Evolutionary conservation across 2,888 invertebrate species (phyloP), one percentile per base, ranked within the genome.

Genomic region (Drosophila antonietae): DNA sequence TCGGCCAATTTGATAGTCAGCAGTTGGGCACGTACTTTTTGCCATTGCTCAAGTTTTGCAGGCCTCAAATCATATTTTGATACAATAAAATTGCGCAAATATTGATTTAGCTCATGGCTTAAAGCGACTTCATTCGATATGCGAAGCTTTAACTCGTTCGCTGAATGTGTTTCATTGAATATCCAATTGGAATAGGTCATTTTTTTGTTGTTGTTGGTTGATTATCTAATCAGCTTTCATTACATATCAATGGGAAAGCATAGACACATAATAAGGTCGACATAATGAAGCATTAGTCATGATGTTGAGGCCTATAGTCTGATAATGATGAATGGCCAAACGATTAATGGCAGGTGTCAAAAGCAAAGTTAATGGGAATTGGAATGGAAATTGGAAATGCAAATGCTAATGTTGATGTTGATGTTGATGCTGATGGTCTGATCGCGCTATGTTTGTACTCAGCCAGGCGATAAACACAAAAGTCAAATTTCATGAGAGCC

Each of bases 51-150:
- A 64, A 66, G 31, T 74, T 81, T 69, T 59, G 18, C 66, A 56
- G n/a, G 49, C 68, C 64, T 68, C 37, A 70, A 81, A 78, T 82
- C 64, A 44, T 28, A 60, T 73, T 78, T 88, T 76, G 70, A 88
- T 88, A 88, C 35, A 70, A 51, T 51, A 55, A 66, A 68, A 69
- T 68, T 65, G 64, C 51, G 33, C 23, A 57, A 75, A 56, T 85
- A 83, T 85, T 75, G 88, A 82, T 85, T 75, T 72, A 6, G 47
- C 23, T 53, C 37, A n/a, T 43, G 35, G n/a, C 49, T 62, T 56
- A 51, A 61, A 49, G 14, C 3, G 18, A 20, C 20, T 15, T 12
- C 3, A 12, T 28, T 12, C 2, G 4, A 10, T 60, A 18, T 18
- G 20, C 35, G 35, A 15, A 15, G 33, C 33, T 23, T 23, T 23